These are phyloP conservation scores for Cinclus cinclus DNA, from an alignment of 2,113 vertebrate species.

Conservation along the genomic window DNA sequence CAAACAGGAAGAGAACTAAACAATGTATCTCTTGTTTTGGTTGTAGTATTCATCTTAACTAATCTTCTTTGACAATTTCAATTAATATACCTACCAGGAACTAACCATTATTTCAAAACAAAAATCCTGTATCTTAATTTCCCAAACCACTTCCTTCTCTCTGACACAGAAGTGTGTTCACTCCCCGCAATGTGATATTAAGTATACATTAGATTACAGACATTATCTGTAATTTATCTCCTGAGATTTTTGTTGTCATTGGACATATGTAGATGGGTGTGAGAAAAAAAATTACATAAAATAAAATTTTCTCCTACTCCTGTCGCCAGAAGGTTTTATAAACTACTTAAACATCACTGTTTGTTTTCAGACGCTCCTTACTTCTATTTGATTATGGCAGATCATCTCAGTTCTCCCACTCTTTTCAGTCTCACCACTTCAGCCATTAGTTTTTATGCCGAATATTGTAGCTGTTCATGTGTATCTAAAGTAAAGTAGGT, in stretches of 20 bases:
- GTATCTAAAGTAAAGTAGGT: constrained; percentile 34
- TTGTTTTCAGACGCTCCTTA: neutral
- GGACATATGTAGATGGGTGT: neutral
- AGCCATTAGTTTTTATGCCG: neutral
- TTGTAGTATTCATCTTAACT: neutral
- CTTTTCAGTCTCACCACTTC: neutral
- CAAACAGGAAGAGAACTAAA: constrained; percentile 36
- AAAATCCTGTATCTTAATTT: neutral
- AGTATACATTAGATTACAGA: neutral
- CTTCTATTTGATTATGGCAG: neutral
- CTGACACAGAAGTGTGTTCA: neutral
- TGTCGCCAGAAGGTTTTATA: neutral
- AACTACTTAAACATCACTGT: neutral
- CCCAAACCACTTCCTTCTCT: neutral
- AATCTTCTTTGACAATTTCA: neutral
- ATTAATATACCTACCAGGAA: neutral
- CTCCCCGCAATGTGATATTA: neutral
- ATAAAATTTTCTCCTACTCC: neutral
- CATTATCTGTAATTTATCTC: neutral
- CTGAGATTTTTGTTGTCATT: constrained; percentile 24
- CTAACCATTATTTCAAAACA: neutral
- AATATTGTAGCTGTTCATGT: neutral
- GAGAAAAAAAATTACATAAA: neutral
- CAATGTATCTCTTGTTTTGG: neutral
- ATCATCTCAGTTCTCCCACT: neutral